These are phyloP conservation scores for Scarus forsteni DNA, from an alignment of 2,797 vertebrate genomes.

Conservation along the genomic window DNA sequence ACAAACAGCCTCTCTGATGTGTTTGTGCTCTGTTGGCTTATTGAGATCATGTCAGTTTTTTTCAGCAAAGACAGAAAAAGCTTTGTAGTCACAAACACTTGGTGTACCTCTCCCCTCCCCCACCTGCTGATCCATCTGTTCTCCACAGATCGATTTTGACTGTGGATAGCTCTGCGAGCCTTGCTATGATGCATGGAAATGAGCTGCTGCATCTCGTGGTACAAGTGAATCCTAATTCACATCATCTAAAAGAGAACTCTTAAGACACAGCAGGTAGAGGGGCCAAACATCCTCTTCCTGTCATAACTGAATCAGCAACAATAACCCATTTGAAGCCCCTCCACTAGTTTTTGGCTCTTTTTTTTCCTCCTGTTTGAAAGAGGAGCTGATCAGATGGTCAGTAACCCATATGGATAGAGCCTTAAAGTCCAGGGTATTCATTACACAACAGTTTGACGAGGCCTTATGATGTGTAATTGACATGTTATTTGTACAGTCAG, in stretches of 20 bases:
- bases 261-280: not conserved
- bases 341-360: not conserved
- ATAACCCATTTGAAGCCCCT: constrained; percentile 43
- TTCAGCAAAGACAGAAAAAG: constrained; percentile 20
- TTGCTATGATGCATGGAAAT: constrained; percentile 29
- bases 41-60: constrained; percentile 36
- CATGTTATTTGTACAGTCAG: constrained; percentile 23
- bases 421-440: constrained; percentile 40
- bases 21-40: constrained; percentile 23
- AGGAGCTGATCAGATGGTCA: constrained; percentile 20
- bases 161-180: constrained; percentile 58
- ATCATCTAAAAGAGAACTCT: constrained; percentile 7
- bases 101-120: constrained; percentile 30
- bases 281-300: constrained; percentile 58
- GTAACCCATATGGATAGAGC: constrained; percentile 11
- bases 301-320: constrained; percentile 28
- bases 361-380: not conserved
- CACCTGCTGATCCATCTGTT: constrained; percentile 76
- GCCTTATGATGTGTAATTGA: constrained; percentile 34
- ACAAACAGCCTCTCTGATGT: constrained; percentile 1
- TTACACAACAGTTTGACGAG: constrained; percentile 27
- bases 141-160: constrained; percentile 70
- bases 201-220: constrained; percentile 23
- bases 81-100: constrained; percentile 56
- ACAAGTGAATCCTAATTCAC: constrained; percentile 23